Evolutionary conservation across 2,888 invertebrate genomes (phyloP).

Genomic region (Sisyra nigra): DNA sequence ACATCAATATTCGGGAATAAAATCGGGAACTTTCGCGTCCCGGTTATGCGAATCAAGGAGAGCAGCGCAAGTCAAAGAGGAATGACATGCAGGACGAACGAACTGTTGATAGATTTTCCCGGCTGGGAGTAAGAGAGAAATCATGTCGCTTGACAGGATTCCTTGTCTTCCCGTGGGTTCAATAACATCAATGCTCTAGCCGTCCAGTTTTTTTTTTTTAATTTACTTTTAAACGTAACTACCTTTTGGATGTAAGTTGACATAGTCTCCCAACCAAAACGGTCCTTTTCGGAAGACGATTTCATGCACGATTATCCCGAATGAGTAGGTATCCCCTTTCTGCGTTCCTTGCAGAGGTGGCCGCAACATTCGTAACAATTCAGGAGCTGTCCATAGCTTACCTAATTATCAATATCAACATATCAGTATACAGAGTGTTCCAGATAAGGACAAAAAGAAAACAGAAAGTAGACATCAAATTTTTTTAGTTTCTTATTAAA

Average conservation of each 20-base stretch:
- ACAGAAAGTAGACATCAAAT: too few relatives aligned
- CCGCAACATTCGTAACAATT: slow-evolving; percentile 50
- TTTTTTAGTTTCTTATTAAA: too few relatives aligned
- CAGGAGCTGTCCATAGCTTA: slow-evolving; percentile 85
- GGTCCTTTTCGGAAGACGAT: slow-evolving; percentile 78
- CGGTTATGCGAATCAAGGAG: too few relatives aligned
- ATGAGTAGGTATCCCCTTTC: slow-evolving; percentile 91
- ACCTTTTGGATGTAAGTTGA: slow-evolving; percentile 55
- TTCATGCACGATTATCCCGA: slow-evolving; percentile 87
- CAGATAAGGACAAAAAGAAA: slow-evolving; percentile 6
- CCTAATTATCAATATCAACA: slow-evolving; percentile 33
- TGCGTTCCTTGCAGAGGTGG: slow-evolving; percentile 60
- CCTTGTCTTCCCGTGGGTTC: slow-evolving; percentile 2
- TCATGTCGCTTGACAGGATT: too few relatives aligned
- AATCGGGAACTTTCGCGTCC: too few relatives aligned
- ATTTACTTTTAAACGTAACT: slow-evolving; percentile 23
- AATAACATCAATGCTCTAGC: slow-evolving; percentile 5
- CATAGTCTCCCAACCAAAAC: slow-evolving; percentile 56
- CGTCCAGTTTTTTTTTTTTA: slow-evolving; percentile 10
- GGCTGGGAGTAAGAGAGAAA: too few relatives aligned
- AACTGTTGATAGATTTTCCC: too few relatives aligned
- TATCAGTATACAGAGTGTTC: background rate
- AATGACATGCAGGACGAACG: too few relatives aligned
- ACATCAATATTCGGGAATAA: too few relatives aligned
- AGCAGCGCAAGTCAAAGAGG: too few relatives aligned